Evolutionary conservation across 2,113 vertebrate genomes (phyloP).

Genomic region (Steatornis caripensis): DNA sequence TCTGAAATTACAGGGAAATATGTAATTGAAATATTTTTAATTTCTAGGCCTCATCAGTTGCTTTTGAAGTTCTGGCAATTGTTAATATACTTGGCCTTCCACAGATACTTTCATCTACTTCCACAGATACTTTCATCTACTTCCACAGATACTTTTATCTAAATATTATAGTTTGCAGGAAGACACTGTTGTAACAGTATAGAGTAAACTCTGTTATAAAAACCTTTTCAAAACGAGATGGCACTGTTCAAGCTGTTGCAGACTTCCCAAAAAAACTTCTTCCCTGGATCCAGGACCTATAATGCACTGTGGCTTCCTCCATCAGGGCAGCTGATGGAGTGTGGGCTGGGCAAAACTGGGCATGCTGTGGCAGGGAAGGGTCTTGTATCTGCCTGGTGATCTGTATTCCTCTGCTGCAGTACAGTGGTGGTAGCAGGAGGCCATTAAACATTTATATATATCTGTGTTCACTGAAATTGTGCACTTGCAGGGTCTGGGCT

Average conservation of each 20-base stretch:
- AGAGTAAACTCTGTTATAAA: not conserved
- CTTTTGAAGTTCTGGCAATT: slow-evolving; percentile 28
- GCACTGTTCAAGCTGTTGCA: not conserved
- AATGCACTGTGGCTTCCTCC: not conserved
- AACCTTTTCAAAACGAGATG: not conserved
- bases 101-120: not conserved
- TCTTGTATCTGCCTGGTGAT: not conserved
- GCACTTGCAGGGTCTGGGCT: not conserved
- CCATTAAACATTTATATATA: not conserved
- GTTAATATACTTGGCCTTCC: not conserved
- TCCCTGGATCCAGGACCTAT: rapidly evolving
- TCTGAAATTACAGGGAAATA: not conserved
- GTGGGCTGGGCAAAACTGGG: rapidly evolving
- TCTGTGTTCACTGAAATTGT: not conserved
- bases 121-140: not conserved
- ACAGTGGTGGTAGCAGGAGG: not conserved
- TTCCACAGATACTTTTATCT: not conserved
- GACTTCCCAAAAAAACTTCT: not conserved
- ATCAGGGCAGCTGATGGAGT: not conserved
- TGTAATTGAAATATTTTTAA: slow-evolving; percentile 2
- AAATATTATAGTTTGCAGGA: not conserved
- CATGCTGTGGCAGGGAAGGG: not conserved
- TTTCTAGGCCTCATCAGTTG: not conserved
- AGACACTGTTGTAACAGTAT: not conserved
- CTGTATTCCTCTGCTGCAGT: not conserved